phyloP scores from a whole-genome alignment of 2,113 vertebrate genomes.

The rabbit (Oryctolagus cuniculus) region DNA sequence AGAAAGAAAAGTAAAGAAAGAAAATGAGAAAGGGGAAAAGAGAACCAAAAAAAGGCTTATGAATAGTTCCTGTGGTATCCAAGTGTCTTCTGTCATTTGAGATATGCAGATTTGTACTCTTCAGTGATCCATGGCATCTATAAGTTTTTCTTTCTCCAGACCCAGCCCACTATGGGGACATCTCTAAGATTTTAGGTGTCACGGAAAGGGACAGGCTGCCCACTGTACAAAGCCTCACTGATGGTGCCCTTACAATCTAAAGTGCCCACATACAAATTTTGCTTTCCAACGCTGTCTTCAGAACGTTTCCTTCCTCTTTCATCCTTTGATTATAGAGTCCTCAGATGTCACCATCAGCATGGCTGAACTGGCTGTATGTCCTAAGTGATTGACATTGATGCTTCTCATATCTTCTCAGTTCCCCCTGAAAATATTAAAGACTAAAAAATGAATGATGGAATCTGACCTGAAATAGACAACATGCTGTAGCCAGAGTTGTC shows the following conservation, averaged over 20 bases:
- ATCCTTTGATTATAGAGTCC: background rate
- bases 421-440: background rate
- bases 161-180: background rate
- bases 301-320: background rate
- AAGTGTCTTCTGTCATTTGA: background rate
- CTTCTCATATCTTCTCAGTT: conserved; percentile 20
- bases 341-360: background rate
- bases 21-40: no score
- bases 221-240: background rate
- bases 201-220: background rate
- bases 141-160: background rate
- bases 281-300: background rate
- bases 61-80: background rate
- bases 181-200: background rate
- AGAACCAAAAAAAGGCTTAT: no score
- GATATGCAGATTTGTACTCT: background rate
- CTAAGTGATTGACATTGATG: background rate
- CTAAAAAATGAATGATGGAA: background rate
- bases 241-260: background rate
- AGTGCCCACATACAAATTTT: background rate
- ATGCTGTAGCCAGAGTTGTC: background rate
- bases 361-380: background rate
- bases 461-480: background rate
- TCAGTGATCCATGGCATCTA: background rate
- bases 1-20: no score